Conservation (phyloP, 1,140 invertebrate genomes). For the Dreissena polymorpha region DNA sequence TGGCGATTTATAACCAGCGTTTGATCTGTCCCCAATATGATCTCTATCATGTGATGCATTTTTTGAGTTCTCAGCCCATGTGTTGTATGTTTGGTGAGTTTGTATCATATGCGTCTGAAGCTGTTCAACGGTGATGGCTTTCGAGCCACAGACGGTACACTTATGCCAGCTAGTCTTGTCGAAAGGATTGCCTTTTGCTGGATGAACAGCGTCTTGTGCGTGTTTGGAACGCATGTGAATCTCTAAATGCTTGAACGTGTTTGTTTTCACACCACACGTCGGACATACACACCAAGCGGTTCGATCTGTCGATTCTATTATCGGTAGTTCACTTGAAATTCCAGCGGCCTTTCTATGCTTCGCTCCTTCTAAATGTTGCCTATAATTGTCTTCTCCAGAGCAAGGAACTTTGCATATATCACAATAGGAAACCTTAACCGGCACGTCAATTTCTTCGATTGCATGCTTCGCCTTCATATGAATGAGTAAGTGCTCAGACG, state of each 20-base stretch:
- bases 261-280: slow-evolving; percentile 9
- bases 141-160: no score
- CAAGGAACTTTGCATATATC: slow-evolving; percentile 67
- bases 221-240: not conserved
- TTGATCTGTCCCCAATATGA: no score
- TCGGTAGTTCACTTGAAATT: not conserved
- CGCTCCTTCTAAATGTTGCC: slow-evolving; percentile 47
- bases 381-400: slow-evolving; percentile 66
- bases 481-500: not conserved
- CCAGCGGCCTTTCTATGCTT: not conserved
- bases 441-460: not conserved
- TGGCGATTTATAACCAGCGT: not conserved
- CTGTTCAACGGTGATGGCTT: not conserved
- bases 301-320: not conserved
- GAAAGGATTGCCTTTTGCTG: no score
- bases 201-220: not conserved
- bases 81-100: not conserved
- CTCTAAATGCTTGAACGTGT: not conserved
- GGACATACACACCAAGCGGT: slow-evolving; percentile 56
- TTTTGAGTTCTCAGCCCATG: not conserved
- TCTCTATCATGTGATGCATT: no score
- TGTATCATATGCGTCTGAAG: not conserved
- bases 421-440: slow-evolving; percentile 56
- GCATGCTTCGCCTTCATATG: not conserved
- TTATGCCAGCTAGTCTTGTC: no score